Percentiles rank a stretch among this genome's conserved stretches.
These are phyloP conservation scores for Glomeris maerens DNA, from an alignment of 1,140 invertebrate species.

Conservation along the genomic window DNA sequence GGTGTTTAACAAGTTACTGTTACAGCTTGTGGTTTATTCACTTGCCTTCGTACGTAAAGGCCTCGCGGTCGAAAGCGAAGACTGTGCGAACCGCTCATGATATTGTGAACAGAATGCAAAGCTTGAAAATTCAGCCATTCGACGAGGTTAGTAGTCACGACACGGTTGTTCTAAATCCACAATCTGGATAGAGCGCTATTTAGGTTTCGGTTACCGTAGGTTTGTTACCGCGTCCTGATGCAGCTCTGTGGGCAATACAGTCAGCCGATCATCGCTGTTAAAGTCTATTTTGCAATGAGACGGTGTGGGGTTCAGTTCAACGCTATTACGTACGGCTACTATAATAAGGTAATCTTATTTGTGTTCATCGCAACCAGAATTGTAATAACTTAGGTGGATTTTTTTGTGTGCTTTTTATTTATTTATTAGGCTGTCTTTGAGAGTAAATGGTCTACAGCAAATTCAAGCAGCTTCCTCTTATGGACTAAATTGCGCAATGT, in stretches of 20 bases:
- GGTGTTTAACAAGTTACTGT: conserved; percentile 37
- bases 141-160: conserved; percentile 58
- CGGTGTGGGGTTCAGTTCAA: conserved; percentile 86
- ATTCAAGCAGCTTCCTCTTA: conserved; percentile 63
- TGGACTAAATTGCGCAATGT: conserved; percentile 92
- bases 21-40: conserved; percentile 94
- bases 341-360: conserved; percentile 38
- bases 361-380: conserved; percentile 1
- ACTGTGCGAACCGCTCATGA: conserved; percentile 73
- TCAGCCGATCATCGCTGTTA: conserved; percentile 84
- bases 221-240: conserved; percentile 97
- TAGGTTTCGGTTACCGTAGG: conserved; percentile 36
- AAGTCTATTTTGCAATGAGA: conserved; percentile 90
- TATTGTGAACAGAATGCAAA: conserved; percentile 68
- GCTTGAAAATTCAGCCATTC: conserved; percentile 57
- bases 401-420: too few relatives aligned
- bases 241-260: conserved; percentile 91
- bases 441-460: conserved; percentile 82
- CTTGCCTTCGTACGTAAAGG: conserved; percentile 59
- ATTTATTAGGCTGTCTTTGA: conserved; percentile 60
- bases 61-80: conserved; percentile 42
- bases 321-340: conserved; percentile 91
- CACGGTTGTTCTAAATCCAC: not conserved
- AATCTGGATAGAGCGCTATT: not conserved
- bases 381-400: too few relatives aligned